These are phyloP conservation scores for Formicarius rufipectus DNA, from an alignment of 2,113 vertebrate species.

Conservation along the genomic window DNA sequence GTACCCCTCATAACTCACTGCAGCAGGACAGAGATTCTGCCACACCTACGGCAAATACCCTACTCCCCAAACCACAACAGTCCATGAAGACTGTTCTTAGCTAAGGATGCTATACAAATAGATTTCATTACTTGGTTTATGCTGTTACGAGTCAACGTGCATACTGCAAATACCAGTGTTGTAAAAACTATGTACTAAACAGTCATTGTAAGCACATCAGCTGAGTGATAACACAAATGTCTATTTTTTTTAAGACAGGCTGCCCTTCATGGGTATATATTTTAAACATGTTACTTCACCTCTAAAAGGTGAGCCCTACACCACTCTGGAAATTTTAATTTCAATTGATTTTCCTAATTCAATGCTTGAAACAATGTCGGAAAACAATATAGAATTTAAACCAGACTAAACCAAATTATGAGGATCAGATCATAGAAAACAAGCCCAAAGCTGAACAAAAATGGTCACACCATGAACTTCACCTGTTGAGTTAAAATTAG, in stretches of 20 bases:
- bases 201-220: background rate
- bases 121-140: background rate
- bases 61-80: background rate
- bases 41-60: background rate
- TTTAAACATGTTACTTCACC: background rate
- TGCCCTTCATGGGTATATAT: background rate
- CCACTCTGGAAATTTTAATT: background rate
- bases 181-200: background rate
- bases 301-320: background rate
- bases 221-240: background rate
- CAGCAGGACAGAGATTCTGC: background rate
- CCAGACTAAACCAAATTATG: background rate
- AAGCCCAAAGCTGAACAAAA: background rate
- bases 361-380: background rate
- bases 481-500: background rate
- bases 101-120: background rate
- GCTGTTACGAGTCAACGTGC: background rate
- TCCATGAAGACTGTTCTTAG: background rate
- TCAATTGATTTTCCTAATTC: background rate
- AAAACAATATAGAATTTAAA: background rate
- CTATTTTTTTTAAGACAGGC: background rate
- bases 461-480: background rate
- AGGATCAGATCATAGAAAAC: background rate
- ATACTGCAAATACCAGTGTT: background rate
- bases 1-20: background rate